phyloP scores from a whole-genome alignment of 2,797 vertebrate species.

The Mormyrops boulengeri region DNA sequence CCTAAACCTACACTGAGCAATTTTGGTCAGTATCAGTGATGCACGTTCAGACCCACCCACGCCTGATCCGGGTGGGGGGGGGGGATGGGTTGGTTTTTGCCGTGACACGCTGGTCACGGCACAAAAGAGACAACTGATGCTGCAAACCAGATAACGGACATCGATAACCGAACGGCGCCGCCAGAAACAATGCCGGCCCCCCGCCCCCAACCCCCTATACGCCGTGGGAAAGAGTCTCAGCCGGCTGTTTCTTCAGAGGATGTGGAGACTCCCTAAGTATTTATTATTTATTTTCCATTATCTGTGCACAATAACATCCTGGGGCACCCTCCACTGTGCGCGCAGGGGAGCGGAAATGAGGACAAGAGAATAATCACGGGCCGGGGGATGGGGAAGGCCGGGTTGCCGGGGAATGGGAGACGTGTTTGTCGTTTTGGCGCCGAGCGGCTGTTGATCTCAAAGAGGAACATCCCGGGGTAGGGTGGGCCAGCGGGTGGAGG shows the following conservation, averaged over 20 bases:
- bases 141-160: constrained; percentile 23
- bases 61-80: not conserved
- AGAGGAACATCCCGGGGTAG: not conserved
- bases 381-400: not conserved
- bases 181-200: constrained; percentile 23
- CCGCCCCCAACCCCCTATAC: not conserved
- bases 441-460: not conserved
- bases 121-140: not conserved
- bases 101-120: not conserved
- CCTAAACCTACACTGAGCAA: not conserved
- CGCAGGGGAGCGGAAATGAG: constrained; percentile 25
- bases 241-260: constrained; percentile 28
- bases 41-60: not conserved
- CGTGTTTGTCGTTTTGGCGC: constrained; percentile 7
- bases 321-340: constrained; percentile 31
- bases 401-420: not conserved
- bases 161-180: constrained; percentile 28
- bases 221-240: constrained; percentile 28
- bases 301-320: constrained; percentile 43
- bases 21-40: not conserved
- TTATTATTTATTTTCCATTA: constrained; percentile 26
- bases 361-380: constrained; percentile 29
- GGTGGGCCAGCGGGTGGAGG: too few relatives aligned
- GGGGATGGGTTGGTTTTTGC: not conserved
- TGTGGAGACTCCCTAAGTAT: constrained; percentile 26